Evolutionary conservation across 2,797 vertebrate species (phyloP).

Genomic region (Neomorphus geoffroyi): DNA sequence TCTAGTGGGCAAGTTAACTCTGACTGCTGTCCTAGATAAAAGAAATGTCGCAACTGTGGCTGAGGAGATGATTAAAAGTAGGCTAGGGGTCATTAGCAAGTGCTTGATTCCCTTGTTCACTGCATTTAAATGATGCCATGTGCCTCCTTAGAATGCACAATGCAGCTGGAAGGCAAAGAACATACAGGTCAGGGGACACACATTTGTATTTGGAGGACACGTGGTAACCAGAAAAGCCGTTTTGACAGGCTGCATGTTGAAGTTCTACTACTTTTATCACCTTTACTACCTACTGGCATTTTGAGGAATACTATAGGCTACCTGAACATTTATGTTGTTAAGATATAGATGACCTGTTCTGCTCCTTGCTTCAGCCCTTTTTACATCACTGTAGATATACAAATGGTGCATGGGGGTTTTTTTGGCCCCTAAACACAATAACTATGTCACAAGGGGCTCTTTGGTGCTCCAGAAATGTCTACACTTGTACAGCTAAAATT

Average conservation of each 20-base stretch:
- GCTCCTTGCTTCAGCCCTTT: background rate
- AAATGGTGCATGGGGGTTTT: background rate
- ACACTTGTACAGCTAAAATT: background rate
- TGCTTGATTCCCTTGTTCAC: background rate
- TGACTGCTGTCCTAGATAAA: background rate
- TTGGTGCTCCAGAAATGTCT: background rate
- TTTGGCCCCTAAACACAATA: background rate
- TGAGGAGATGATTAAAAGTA: background rate
- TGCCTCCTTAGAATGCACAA: background rate
- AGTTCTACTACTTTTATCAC: background rate
- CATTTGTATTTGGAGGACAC: background rate
- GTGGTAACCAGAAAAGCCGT: background rate
- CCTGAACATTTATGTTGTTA: background rate
- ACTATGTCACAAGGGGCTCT: background rate
- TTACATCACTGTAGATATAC: background rate
- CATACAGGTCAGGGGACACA: background rate
- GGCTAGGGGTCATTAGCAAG: background rate
- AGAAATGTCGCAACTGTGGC: background rate
- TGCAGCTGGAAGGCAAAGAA: background rate
- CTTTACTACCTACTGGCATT: background rate
- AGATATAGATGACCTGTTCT: fast-evolving
- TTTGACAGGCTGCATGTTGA: background rate
- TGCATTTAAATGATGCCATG: background rate
- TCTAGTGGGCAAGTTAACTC: background rate
- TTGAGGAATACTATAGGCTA: background rate